A percentile compares a stretch with the other conserved stretches of the same genome.
Evolutionary conservation across 2,797 vertebrate genomes (phyloP).

Genomic region (Labroides dimidiatus): DNA sequence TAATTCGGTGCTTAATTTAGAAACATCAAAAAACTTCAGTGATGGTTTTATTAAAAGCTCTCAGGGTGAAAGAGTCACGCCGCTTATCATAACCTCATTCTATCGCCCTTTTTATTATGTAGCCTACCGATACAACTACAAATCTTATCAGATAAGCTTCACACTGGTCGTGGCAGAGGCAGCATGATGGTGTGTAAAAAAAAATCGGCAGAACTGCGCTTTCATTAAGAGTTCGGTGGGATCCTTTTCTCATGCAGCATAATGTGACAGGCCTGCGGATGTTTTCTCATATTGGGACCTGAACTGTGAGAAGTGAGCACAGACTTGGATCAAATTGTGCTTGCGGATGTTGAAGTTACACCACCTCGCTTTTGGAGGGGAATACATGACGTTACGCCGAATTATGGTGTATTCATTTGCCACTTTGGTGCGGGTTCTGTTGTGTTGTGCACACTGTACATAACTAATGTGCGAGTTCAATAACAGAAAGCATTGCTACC

Average conservation of each 20-base stretch:
- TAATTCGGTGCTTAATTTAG: background rate
- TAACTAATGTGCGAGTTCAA: too few species aligned
- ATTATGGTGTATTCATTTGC: too few species aligned
- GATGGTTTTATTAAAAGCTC: background rate
- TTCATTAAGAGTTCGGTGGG: background rate
- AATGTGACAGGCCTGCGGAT: conserved; percentile 4
- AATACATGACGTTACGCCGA: too few species aligned
- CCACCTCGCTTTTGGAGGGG: too few species aligned
- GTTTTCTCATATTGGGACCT: conserved; percentile 16
- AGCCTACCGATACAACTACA: conserved; percentile 8
- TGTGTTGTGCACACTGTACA: too few species aligned
- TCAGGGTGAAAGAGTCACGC: background rate
- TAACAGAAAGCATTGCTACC: too few species aligned
- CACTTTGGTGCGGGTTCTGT: too few species aligned
- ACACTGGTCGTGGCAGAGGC: background rate
- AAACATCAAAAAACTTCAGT: background rate
- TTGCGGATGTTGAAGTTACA: too few species aligned
- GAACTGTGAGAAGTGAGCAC: background rate
- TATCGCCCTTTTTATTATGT: conserved; percentile 8
- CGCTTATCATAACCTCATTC: background rate
- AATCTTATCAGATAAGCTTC: conserved; percentile 39
- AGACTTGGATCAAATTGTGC: background rate
- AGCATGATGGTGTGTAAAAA: background rate
- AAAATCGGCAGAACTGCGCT: conserved; percentile 3
- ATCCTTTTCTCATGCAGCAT: background rate